phyloP scores from a whole-genome alignment of 2,888 invertebrate species.

The Orchesellides sinensis region DNA sequence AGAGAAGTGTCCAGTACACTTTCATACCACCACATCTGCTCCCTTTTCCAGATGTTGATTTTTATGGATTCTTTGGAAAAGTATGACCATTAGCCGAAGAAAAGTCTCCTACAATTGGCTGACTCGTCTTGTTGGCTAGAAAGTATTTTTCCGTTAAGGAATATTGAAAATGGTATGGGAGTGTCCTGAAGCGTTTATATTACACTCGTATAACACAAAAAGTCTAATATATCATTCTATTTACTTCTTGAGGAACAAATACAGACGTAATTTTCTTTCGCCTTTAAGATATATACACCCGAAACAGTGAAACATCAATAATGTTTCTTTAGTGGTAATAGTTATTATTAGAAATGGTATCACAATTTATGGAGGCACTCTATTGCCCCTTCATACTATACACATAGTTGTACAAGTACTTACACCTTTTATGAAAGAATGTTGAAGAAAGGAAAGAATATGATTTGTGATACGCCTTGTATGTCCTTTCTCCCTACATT shows the following conservation, averaged over 20 bases:
- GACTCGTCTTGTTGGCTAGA: constrained; percentile 24
- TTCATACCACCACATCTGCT: constrained; percentile 45
- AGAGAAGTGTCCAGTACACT: constrained; percentile 42
- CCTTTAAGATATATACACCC: neutral
- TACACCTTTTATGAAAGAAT: no score
- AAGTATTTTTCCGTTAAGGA: constrained; percentile 32
- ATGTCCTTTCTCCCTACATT: constrained; percentile 18
- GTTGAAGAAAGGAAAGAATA: neutral
- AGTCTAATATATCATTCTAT: constrained; percentile 47
- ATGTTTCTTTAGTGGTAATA: neutral
- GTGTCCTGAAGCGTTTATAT: constrained; percentile 46
- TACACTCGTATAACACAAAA: constrained; percentile 28
- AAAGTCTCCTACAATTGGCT: constrained; percentile 45
- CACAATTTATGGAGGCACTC: neutral
- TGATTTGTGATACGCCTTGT: constrained; percentile 31
- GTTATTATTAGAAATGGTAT: neutral
- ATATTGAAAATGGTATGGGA: constrained; percentile 53
- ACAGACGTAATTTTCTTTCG: constrained; percentile 46
- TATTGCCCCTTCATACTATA: neutral
- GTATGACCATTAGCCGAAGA: constrained; percentile 53
- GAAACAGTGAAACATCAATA: neutral
- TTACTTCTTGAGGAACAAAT: constrained; percentile 38
- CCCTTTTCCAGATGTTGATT: constrained; percentile 57
- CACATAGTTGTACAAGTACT: neutral
- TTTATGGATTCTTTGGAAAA: constrained; percentile 56